These are phyloP conservation scores for Pseudonaja textilis DNA, from an alignment of 2,113 vertebrate genomes.

Conservation along the genomic window DNA sequence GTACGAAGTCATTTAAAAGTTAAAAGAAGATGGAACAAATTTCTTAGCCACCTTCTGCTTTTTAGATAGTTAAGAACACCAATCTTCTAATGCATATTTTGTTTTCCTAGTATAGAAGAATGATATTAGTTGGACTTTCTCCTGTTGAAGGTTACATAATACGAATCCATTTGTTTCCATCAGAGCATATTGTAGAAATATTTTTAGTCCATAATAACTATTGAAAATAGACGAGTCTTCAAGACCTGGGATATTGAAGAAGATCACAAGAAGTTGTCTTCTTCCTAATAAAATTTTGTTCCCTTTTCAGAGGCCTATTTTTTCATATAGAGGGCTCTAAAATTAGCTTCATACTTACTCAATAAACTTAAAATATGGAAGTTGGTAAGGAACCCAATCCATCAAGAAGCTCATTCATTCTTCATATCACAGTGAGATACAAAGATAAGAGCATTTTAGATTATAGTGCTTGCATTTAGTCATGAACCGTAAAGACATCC, in stretches of 20 bases:
- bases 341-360: not conserved
- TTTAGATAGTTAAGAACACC: not conserved
- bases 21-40: not conserved
- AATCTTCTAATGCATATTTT: not conserved
- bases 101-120: not conserved
- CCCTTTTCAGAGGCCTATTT: not conserved
- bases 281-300: not conserved
- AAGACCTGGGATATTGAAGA: not conserved
- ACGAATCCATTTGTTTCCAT: not conserved
- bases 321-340: not conserved
- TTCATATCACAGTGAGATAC: not conserved
- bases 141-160: not conserved
- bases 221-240: not conserved
- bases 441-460: not conserved
- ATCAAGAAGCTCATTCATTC: not conserved
- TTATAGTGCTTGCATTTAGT: not conserved
- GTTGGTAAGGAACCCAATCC: not conserved
- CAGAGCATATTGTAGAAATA: not conserved
- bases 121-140: not conserved
- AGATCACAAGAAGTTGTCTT: not conserved
- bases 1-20: not conserved
- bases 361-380: not conserved
- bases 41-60: not conserved
- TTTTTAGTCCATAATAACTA: not conserved
- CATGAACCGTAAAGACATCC: constrained; percentile 15